Evolutionary conservation across 64 coral and sea anemone genomes (phyloP).

Genomic region (Acropora yongei): DNA sequence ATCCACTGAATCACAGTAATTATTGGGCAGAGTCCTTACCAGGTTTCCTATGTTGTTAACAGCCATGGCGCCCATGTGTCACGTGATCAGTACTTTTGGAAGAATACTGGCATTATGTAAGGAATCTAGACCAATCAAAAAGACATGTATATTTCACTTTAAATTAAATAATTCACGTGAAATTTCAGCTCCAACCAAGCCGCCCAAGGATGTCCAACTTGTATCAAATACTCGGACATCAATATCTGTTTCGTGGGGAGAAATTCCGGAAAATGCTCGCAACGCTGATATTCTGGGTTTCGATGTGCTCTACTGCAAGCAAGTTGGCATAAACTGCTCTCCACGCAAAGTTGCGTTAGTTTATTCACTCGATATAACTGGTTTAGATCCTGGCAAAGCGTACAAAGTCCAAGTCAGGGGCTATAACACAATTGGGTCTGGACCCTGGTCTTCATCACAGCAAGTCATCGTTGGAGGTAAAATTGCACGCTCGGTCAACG

Average conservation of each 20-base stretch:
- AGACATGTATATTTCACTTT: too few species aligned
- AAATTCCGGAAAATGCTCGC: constrained; percentile 25
- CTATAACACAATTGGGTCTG: constrained; percentile 33
- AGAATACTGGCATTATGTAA: too few species aligned
- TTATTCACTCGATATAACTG: background rate
- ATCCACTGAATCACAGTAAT: too few species aligned
- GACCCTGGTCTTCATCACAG: background rate
- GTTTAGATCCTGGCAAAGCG: background rate
- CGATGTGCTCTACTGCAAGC: constrained; percentile 42
- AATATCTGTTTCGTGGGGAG: constrained; percentile 32
- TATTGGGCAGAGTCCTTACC: too few species aligned
- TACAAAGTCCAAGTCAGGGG: constrained; percentile 47
- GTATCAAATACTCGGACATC: constrained; percentile 10
- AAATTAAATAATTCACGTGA: background rate
- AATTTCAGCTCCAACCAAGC: constrained; percentile 22
- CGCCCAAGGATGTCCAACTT: constrained; percentile 43
- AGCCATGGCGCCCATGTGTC: too few species aligned
- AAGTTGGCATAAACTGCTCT: background rate
- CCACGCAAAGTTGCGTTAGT: background rate
- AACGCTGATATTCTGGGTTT: constrained; percentile 45
- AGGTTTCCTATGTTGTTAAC: too few species aligned
- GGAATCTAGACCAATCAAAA: too few species aligned
- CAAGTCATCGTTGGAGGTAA: background rate
- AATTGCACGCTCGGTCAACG: background rate
- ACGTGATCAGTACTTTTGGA: too few species aligned